Evolutionary conservation across 2,797 vertebrate genomes (phyloP).

Genomic region (Chloroceryle inda): DNA sequence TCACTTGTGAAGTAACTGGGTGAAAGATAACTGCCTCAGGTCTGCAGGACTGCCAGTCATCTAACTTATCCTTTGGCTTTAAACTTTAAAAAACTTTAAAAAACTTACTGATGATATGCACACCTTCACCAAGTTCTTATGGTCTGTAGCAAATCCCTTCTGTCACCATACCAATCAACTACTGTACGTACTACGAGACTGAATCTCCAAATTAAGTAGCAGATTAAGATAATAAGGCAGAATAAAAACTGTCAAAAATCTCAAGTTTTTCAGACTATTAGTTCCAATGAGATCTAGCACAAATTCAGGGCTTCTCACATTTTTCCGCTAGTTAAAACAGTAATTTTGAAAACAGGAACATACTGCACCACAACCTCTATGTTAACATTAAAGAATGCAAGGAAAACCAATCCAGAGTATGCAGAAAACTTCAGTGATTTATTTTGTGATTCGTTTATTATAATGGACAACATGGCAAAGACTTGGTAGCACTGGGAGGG

Average conservation of each 20-base stretch:
- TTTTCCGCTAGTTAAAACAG: neutral
- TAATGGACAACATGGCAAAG: neutral
- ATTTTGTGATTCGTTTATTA: neutral
- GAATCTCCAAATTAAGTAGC: neutral
- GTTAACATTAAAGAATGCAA: neutral
- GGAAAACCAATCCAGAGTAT: neutral
- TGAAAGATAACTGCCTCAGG: neutral
- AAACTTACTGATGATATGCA: neutral
- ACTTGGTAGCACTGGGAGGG: neutral
- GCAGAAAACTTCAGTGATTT: neutral
- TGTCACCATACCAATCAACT: neutral
- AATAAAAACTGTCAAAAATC: neutral
- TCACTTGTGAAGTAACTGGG: neutral
- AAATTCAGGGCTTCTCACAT: neutral
- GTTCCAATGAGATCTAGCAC: neutral
- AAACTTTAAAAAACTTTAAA: neutral
- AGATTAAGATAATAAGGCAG: neutral
- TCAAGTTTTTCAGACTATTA: neutral
- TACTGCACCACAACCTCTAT: neutral
- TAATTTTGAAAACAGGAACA: neutral
- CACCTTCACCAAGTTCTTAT: neutral
- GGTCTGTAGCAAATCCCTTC: neutral
- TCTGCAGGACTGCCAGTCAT: neutral
- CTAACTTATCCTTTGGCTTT: neutral
- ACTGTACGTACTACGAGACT: neutral